A percentile compares a stretch with the other conserved stretches of the same genome.
phyloP scores from a whole-genome alignment of 2,888 invertebrate genomes.

The Drosophila algonquin region DNA sequence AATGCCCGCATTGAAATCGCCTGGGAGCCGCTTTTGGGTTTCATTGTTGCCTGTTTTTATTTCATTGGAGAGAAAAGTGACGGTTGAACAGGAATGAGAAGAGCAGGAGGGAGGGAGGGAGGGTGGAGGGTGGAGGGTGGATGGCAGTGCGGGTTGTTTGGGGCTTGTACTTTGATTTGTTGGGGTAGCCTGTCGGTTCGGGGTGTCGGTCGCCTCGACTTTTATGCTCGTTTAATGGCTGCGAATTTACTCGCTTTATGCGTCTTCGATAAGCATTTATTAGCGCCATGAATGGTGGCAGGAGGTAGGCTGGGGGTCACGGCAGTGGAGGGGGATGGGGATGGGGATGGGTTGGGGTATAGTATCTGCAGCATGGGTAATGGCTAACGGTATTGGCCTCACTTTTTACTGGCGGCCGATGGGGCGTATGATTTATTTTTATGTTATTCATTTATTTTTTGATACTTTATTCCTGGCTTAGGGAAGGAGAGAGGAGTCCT shows the following conservation, averaged over 20 bases:
- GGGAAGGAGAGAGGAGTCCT: not conserved
- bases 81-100: conserved; percentile 40
- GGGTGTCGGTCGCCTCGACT: conserved; percentile 63
- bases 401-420: conserved; percentile 67
- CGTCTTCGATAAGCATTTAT: conserved; percentile 80
- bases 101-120: not conserved
- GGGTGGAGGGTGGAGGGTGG: not conserved
- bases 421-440: conserved; percentile 78
- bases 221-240: conserved; percentile 81
- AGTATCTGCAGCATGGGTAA: conserved; percentile 50
- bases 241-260: conserved; percentile 81
- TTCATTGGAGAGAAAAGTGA: conserved; percentile 60
- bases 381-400: conserved; percentile 69
- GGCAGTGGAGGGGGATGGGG: not conserved
- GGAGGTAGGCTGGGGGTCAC: not conserved
- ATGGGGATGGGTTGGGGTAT: conserved; percentile 1
- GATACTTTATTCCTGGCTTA: conserved; percentile 26
- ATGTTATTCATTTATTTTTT: conserved; percentile 54
- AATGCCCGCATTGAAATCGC: conserved; percentile 78
- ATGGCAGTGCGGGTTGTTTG: conserved; percentile 22
- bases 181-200: conserved; percentile 62
- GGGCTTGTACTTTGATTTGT: conserved; percentile 77
- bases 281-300: conserved; percentile 62
- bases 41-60: conserved; percentile 78
- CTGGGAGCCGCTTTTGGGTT: conserved; percentile 77